phyloP scores from a whole-genome alignment of 1,140 invertebrate species.

The Drosophila tani region DNA sequence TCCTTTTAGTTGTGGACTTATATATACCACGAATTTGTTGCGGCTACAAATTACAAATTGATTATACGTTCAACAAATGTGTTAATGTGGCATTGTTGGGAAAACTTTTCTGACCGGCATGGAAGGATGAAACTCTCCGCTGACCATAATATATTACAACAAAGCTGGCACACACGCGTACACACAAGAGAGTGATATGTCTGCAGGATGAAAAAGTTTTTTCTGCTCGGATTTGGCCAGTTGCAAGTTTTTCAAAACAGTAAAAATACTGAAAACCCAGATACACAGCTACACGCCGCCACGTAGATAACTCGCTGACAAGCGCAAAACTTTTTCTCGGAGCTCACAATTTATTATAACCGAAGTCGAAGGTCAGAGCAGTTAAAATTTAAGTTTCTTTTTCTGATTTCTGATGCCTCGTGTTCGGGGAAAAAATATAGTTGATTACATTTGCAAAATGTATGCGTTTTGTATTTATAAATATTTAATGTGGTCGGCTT shows the following conservation, averaged over 20 bases:
- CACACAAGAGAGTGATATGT: constrained; percentile 67
- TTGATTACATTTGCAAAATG: constrained; percentile 59
- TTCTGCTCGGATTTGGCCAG: constrained; percentile 45
- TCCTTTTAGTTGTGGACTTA: constrained; percentile 61
- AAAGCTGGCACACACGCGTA: constrained; percentile 38
- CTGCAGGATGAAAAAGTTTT: constrained; percentile 66
- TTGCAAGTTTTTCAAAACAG: constrained; percentile 59
- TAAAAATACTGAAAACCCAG: constrained; percentile 51
- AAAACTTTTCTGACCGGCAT: constrained; percentile 62
- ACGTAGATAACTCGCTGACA: constrained; percentile 75
- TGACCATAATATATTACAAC: constrained; percentile 81
- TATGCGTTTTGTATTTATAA: constrained; percentile 59
- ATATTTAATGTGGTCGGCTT: constrained; percentile 58
- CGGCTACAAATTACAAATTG: constrained; percentile 83
- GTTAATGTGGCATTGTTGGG: constrained; percentile 83
- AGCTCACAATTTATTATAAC: constrained; percentile 71
- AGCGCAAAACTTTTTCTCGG: constrained; percentile 69
- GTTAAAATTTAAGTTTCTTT: constrained; percentile 71
- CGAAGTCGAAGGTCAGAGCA: constrained; percentile 68
- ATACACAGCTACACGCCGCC: constrained; percentile 34
- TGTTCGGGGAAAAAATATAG: constrained; percentile 31
- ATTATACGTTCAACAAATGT: constrained; percentile 84
- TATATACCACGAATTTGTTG: constrained; percentile 78
- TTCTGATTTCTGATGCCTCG: constrained; percentile 61
- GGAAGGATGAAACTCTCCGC: constrained; percentile 53